Percentiles rank a stretch among this genome's conserved stretches.
Conservation (phyloP, 1,140 invertebrate genomes). For the Acyrthosiphon pisum region DNA sequence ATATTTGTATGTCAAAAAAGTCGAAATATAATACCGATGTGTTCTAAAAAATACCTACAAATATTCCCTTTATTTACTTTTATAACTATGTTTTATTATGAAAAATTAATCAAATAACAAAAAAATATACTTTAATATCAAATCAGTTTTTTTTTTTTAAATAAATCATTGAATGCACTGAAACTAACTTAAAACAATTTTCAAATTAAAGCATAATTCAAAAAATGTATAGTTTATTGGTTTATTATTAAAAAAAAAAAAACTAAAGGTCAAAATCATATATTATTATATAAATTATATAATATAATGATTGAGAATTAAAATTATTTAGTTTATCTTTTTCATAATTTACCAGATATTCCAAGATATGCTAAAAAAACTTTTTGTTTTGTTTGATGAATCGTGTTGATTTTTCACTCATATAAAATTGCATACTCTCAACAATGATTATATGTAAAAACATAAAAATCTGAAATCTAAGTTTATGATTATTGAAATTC, state of each 20-base stretch:
- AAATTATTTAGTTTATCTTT: slow-evolving; percentile 2
- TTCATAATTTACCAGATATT: neutral
- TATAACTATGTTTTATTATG: neutral
- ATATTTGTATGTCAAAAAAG: neutral
- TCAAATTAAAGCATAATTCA: neutral
- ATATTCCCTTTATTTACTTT: neutral
- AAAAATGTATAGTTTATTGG: neutral
- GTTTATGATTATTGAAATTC: neutral
- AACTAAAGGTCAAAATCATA: neutral
- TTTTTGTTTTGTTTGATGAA: neutral
- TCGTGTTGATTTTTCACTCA: neutral
- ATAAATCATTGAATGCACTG: neutral
- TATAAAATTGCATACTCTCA: neutral
- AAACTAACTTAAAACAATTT: neutral
- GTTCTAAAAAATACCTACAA: neutral
- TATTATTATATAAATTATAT: too few relatives aligned
- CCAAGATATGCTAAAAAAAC: neutral
- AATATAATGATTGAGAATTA: neutral
- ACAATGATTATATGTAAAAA: neutral
- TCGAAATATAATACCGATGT: neutral
- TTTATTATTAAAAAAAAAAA: neutral
- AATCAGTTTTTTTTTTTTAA: neutral
- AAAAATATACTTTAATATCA: neutral
- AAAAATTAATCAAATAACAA: neutral
- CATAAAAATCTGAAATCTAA: neutral